Evolutionary conservation across 2,888 invertebrate species (phyloP), one percentile per base, ranked within the genome.

Genomic region (Epinotia demarniana): DNA sequence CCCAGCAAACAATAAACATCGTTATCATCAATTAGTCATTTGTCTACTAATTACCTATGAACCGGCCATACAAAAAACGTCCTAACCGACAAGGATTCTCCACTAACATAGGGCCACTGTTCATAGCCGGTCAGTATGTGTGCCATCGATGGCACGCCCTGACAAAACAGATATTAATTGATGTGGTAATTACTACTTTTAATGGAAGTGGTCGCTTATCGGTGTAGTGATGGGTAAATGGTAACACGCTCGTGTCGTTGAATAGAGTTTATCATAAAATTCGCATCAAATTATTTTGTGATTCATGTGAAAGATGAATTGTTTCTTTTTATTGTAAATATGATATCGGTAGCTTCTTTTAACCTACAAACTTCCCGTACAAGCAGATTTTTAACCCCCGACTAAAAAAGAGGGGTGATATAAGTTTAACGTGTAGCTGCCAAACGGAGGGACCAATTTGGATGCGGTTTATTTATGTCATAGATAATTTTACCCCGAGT

Each of bases 121-220:
- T 1, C 12, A 12, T 33, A 3, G 27, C 0, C n/a, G 18, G 12
- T 0, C 3, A 39, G 57, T 60, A 70, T 60, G 64, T 75, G 58
- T 49, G 66, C 18, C 74, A 74, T 83, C 81, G 83, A 84, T 84
- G 85, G 68, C 87, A 81, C 91, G 81, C 91, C 92, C 83, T 78
- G 78, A 79, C 91, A 90, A 90, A 89, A 84, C 79, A 78, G 81
- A 86, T 89, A 89, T 89, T 92, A 92, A 92, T 92, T 90, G 92
- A 92, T 90, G 86, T 82, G 78, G 85, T 84, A 87, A 89, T 88
- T 89, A 87, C 86, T 87, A 85, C 79, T 81, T 81, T 82, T 91
- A 90, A 91, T 90, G 88, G 90, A 90, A 90, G 87, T 87, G 88
- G 85, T 19, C 68, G 43, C 82, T 81, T 74, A 79, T 81, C 79